Evolutionary conservation across 2,113 vertebrate species (phyloP), one percentile per base, ranked within the genome.

Genomic region (Turnix velox): DNA sequence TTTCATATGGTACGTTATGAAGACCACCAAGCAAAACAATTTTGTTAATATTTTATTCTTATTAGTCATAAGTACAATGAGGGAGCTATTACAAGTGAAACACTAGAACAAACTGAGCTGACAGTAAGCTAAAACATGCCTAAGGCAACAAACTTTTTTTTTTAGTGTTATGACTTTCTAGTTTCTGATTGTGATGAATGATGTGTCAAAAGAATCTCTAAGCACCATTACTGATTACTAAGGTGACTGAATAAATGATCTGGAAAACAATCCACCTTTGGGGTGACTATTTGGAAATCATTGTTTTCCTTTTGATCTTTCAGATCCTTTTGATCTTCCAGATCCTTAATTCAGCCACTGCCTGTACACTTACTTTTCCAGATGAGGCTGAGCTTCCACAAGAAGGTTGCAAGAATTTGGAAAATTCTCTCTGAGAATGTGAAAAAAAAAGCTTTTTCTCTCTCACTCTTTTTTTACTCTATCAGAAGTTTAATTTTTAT

Each of bases 21-120:
- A n/a, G n/a, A 0, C 24, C 61, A 90, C 40, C 48, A 95, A 88
- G 46, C 46, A 80, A 80, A 92, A 86, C 15, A 81, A 62, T 90
- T 92, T 66, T 90, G 82, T 92, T 94, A 96, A 94, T 95, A 94
- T 95, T 94, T 93, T 94, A 93, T 88, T 93, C 75, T 92, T 92
- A 80, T 90, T 96, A 94, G 76, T 88, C 33, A 30, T 88, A 90
- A 94, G 28, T 86, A 86, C 48, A 84, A 33, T 76, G 43, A 93
- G 83, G 76, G 85, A 93, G 25, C 43, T 81, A 75, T 93, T 95
- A 87, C 48, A 92, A 93, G 52, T 48, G 90, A 92, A 95, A 88
- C 73, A 63, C 57, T 87, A 71, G 57, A 88, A 81, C 31, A 90
- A 61, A 61, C 86, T 84, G 85, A 94, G 46, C 65, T 94, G 90